phyloP scores from a whole-genome alignment of 2,888 invertebrate genomes.

The Euclidia mi region DNA sequence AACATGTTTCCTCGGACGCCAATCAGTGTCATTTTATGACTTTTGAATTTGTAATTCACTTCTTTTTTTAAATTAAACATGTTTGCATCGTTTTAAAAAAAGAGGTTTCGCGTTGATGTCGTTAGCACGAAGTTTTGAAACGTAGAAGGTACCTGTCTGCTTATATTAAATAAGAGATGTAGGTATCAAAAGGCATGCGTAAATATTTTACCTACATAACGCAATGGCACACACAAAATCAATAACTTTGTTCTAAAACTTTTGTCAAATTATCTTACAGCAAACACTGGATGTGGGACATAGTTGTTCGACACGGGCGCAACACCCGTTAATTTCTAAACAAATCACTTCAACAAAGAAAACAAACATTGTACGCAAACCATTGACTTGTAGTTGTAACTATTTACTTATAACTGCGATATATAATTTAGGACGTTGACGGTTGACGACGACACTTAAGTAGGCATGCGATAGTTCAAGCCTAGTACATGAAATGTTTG shows the following conservation, averaged over 20 bases:
- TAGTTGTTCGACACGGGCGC: conserved; percentile 31
- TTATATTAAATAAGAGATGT: too few relatives aligned
- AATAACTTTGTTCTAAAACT: conserved; percentile 23
- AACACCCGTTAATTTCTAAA: conserved; percentile 65
- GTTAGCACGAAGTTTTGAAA: neutral
- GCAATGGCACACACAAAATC: conserved; percentile 3
- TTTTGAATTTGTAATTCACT: too few relatives aligned
- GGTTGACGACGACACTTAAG: conserved; percentile 11
- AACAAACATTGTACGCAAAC: conserved; percentile 45
- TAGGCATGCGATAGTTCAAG: neutral
- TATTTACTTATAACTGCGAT: conserved; percentile 67
- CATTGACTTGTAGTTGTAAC: conserved; percentile 60
- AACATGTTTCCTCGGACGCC: too few relatives aligned
- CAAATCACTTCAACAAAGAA: conserved; percentile 67
- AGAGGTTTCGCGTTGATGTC: neutral
- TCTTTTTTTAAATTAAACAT: too few relatives aligned
- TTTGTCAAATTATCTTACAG: conserved; percentile 39
- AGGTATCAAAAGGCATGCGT: too few relatives aligned
- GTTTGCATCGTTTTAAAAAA: neutral
- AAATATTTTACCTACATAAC: neutral
- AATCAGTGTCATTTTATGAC: too few relatives aligned
- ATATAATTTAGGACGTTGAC: conserved; percentile 65
- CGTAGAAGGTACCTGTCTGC: too few relatives aligned
- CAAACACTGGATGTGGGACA: conserved; percentile 44
- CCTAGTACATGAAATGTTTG: neutral